Base-by-base conservation (phyloP, 2,113 vertebrate genomes). In the Pollimyrus isidori region DNA sequence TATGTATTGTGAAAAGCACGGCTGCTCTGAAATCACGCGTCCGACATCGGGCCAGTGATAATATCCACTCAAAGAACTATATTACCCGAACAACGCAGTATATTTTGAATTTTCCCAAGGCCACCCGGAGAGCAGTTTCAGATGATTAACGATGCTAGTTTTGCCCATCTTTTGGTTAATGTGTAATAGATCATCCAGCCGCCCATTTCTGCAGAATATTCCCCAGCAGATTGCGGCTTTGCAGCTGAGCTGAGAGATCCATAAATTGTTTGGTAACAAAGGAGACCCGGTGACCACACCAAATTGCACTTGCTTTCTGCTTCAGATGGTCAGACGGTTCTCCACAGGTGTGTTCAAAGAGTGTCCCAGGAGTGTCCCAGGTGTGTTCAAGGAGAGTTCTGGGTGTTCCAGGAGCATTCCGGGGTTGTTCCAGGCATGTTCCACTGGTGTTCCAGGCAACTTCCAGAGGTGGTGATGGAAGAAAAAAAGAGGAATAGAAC, bases 11-110 rank as follows among this genome's bases (percentile, higher is more conserved):
- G 90, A 91, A 92, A 91, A 89, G 84, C 58, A 53, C 83, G 52
- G 90, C 89, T 91, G 88, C 92, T 76, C 86, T 13, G 58, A 83
- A 90, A 93, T 91, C 45, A 45, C 39, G 1, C 21, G 1, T 91
- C 91, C 91, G 90, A 94, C 92, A 35, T 35, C 35, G 35, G 35
- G 35, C 35, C 35, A 35, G 35, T 35, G 35, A 35, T 87, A 58
- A 48, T 82, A 83, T 49, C 87, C 58, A 90, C 65, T 53, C 86
- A 90, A 93, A 89, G 91, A 91, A 93, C 91, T 93, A 91, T 91
- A 92, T 95, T 93, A 93, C 93, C 92, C 93, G 89, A 91, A 91
- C 90, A 91, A 94, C 93, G 91, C 83, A 89, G 93, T 93, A 92
- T 90, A 90, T 88, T 45, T 80, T 87, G 90, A 86, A 48, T 73